phyloP scores from a whole-genome alignment of 2,888 invertebrate species.

The Brachyopa scutellaris region DNA sequence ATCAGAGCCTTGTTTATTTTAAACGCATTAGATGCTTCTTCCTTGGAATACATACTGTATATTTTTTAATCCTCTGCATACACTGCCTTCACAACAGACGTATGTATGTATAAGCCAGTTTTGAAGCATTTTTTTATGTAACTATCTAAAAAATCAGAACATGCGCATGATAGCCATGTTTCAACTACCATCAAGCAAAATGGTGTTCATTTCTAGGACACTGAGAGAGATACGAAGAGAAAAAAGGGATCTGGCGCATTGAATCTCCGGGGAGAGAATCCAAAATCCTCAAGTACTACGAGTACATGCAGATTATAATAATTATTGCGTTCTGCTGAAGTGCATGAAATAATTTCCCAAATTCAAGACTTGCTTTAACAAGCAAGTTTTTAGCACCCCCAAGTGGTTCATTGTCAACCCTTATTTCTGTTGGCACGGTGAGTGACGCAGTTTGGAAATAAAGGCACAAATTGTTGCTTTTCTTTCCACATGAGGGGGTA shows the following conservation, averaged over 20 bases:
- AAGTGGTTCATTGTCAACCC: not conserved
- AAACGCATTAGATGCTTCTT: conserved; percentile 14
- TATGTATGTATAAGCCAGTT: conserved; percentile 44
- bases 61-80: not conserved
- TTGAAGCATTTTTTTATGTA: conserved; percentile 21
- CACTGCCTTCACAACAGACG: conserved; percentile 29
- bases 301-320: conserved; percentile 32
- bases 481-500: conserved; percentile 6
- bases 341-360: conserved; percentile 25
- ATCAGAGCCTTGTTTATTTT: too few relatives aligned
- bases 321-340: conserved; percentile 19
- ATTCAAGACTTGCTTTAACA: conserved; percentile 11
- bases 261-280: conserved; percentile 5
- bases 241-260: conserved; percentile 46
- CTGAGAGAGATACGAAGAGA: conserved; percentile 3
- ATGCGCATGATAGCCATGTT: conserved; percentile 39
- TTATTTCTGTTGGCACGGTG: conserved; percentile 14
- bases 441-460: conserved; percentile 24
- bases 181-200: not conserved
- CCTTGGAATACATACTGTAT: conserved; percentile 38
- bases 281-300: conserved; percentile 19
- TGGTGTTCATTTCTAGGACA: conserved; percentile 27
- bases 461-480: conserved; percentile 63
- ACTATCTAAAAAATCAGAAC: conserved; percentile 51
- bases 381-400: conserved; percentile 22